Evolutionary conservation across 53 echinoderm and acorn worm genomes (phyloP), one percentile per base, ranked within the genome.

Genomic region (Paracentrotus lividus): DNA sequence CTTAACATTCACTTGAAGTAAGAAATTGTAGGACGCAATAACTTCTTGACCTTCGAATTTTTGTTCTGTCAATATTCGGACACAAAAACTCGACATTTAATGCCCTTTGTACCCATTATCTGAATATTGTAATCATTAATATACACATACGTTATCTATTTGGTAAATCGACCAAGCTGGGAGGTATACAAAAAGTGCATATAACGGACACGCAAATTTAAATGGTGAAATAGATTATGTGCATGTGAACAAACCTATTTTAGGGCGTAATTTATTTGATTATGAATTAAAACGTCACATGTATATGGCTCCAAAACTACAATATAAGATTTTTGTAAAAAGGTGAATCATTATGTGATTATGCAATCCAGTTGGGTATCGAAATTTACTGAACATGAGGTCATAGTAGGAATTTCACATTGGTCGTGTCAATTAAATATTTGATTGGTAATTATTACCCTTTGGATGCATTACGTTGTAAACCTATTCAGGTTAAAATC

Each of bases 201-300:
- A 77, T 78, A 78, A 78, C 81, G 81, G 26, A 47, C 47, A 81
- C 42, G 36, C 18, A n/a, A 81, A 81, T 81, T 20, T n/a, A 81
- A 81, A 47, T 81, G 18, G 72, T 72, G 72, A 72, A n/a, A 47
- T 47, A 5, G 26, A 47, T 72, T 26, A 47, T 47, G 81, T 23
- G 18, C 18, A 1, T 27, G n/a, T 44, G 81, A 26, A 49, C 44
- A 81, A 24, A 45, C n/a, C 16, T 5, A 72, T 12, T 67, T 29
- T 67, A 7, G 36, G 72, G 40, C 40, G 16, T 36, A 6, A 16
- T 36, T 38, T 81, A 27, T 77, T 44, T 81, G 26, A 81, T 81
- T n/a, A 47, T 45, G 47, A 45, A 81, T 81, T 81, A 14, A 14
- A 81, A 81, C 81, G 3, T 47, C 81, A 47, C 81, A 47, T 81